Base-by-base conservation (phyloP, 2,888 invertebrate genomes). In the Eilema depressum region DNA sequence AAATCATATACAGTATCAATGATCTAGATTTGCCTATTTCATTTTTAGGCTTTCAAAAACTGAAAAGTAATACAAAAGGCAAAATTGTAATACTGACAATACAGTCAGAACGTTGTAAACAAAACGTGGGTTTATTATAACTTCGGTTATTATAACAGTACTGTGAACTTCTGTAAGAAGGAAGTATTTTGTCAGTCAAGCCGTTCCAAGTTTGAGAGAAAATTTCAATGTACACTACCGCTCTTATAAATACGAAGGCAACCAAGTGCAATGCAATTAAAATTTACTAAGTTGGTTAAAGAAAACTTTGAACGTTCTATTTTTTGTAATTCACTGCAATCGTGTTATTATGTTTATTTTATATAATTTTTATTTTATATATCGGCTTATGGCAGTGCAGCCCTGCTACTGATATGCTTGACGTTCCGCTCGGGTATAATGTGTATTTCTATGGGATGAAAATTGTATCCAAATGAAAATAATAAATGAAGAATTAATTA, bases 261-360 rank as follows among this genome's bases (percentile, higher is more conserved):
- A 33, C 28, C 17, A 37, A 30, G 59, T 59, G 59, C 59, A 59
- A 59, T 59, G 59, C 26, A 26, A 59, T 59, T 59, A 59, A 59
- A 59, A 59, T 59, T 25, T 59, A 17, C 17, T 26, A 28, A 59
- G 59, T 57, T 57, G 3, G 25, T 28, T 26, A 26, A 59, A 59
- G 26, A 11, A 26, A 59, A 28, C 26, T 59, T 25, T 12, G 14
- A 25, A 26, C 28, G 17, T 14, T 11, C 17, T 59, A 1, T 0
- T 25, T 59, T 59, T 47, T 53, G 14, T 37, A 12, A 12, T 37
- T 11, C 14, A 12, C 3, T 30, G 7, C 30, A 30, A 7, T 7
- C 3, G 7, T 30, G 30, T 7, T 7, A 30, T 33, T 33, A 33
- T 10, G 7, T 33, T 2, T 14, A 47, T 47, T 47, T 47, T 5